Evolutionary conservation across 2,113 vertebrate genomes (phyloP), one percentile per base, ranked within the genome.

Genomic region (Poeciliopsis retropinna): DNA sequence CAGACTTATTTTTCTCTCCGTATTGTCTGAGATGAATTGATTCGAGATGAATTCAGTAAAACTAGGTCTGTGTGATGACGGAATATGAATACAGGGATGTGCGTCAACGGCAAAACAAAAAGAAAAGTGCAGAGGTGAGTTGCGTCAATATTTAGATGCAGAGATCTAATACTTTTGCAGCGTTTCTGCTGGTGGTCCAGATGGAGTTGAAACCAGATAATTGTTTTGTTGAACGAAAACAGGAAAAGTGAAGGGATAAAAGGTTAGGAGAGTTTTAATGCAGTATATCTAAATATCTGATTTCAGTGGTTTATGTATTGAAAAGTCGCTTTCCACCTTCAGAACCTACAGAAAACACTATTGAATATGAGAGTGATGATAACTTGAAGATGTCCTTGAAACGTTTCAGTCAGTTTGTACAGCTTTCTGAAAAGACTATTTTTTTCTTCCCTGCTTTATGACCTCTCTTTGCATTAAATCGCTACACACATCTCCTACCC

Each of bases 41-140:
- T 72, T 39, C 22, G 57, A 80, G 83, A 80, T 84, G 80, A 80
- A 80, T 83, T 74, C 1, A 74, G 67, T 76, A 69, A 85, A 86
- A 85, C 61, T 10, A 34, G 39, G 64, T 74, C 15, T 60, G 41
- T 57, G 30, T 75, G 47, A 73, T 28, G 28, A 4, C 10, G 70
- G 62, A 73, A 44, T 70, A 30, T 65, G 60, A 76, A 74, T 34
- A n/a, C 60, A 6, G 70, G 64, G 67, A n/a, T 2, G 34, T 71
- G 73, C 41, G 6, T 61, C 73, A 69, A 64, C 5, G 19, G 10
- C 15, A 17, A 63, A 67, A 69, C 30, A 62, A 63, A 61, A 6
- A 11, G 64, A 39, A 54, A 44, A 60, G 28, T 1, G n/a, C 25
- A 27, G 41, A 34, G 31, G 31, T 69, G 41, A 67, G 66, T 64